Evolutionary conservation across 2,797 vertebrate genomes (phyloP).

Genomic region (Bovichtus variegatus): DNA sequence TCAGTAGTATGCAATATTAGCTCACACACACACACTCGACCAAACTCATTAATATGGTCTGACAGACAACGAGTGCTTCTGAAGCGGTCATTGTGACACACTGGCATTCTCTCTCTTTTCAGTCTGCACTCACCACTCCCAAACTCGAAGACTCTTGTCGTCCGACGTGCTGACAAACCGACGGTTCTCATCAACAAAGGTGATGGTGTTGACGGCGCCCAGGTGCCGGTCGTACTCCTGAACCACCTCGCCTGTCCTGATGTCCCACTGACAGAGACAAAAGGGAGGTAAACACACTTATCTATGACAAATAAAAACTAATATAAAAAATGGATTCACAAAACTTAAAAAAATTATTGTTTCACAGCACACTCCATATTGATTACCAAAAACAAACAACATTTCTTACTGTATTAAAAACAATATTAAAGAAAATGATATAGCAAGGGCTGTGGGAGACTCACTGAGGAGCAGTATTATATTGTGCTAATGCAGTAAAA

Average conservation of each 20-base stretch:
- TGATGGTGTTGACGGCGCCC: conserved; percentile 99
- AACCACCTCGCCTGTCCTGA: conserved; percentile 94
- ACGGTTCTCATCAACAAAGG: conserved; percentile 97
- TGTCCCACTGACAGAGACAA: conserved; percentile 89
- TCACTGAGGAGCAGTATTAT: conserved; percentile 15
- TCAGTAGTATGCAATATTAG: too few species aligned
- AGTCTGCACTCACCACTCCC: conserved; percentile 93
- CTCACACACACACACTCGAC: too few species aligned
- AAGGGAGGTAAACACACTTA: conserved; percentile 6
- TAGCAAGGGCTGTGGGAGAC: neutral
- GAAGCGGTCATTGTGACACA: too few species aligned
- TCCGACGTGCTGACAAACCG: conserved; percentile 99
- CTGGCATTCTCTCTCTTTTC: too few species aligned
- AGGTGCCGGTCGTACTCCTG: conserved; percentile 98
- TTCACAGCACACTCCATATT: neutral
- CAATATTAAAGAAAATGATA: neutral
- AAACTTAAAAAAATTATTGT: conserved; percentile 10
- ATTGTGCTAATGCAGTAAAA: conserved; percentile 12
- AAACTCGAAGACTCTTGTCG: conserved; percentile 97
- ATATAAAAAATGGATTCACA: conserved; percentile 2
- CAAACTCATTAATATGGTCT: too few species aligned
- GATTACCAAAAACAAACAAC: conserved; percentile 19
- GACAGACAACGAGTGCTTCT: too few species aligned
- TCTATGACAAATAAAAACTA: neutral
- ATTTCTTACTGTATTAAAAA: neutral